Conservation (phyloP, 2,113 vertebrate genomes). For the Mastomys coucha region DNA sequence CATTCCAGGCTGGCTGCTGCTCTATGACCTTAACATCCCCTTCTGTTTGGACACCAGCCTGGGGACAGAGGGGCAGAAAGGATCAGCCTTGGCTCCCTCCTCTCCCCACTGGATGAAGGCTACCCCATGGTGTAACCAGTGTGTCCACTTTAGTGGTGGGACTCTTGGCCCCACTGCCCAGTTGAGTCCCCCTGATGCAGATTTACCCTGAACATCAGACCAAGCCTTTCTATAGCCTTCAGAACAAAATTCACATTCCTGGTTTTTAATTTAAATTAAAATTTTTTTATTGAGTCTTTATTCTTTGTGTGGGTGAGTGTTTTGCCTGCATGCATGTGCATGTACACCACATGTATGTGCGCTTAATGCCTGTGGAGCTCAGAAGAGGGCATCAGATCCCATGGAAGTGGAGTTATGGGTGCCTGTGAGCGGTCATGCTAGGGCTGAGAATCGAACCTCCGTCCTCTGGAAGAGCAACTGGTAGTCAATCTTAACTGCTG, state of each 20-base stretch:
- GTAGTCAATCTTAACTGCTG: background rate
- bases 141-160: background rate
- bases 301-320: background rate
- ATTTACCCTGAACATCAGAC: background rate
- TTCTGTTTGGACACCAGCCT: background rate
- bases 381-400: background rate
- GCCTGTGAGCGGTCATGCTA: background rate
- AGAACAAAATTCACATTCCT: background rate
- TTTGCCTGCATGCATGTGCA: background rate
- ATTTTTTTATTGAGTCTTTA: background rate
- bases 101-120: background rate
- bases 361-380: background rate
- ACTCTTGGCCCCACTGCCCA: background rate
- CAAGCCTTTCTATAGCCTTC: background rate
- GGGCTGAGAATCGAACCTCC: background rate
- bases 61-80: background rate
- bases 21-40: background rate
- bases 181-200: background rate
- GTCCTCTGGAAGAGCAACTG: background rate
- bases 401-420: background rate
- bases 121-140: background rate
- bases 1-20: slow-evolving; percentile 32
- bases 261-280: background rate
- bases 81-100: background rate
- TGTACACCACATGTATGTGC: too few species aligned